Evolutionary conservation across 2,797 vertebrate species (phyloP).

Genomic region (Sebastes diploproa): DNA sequence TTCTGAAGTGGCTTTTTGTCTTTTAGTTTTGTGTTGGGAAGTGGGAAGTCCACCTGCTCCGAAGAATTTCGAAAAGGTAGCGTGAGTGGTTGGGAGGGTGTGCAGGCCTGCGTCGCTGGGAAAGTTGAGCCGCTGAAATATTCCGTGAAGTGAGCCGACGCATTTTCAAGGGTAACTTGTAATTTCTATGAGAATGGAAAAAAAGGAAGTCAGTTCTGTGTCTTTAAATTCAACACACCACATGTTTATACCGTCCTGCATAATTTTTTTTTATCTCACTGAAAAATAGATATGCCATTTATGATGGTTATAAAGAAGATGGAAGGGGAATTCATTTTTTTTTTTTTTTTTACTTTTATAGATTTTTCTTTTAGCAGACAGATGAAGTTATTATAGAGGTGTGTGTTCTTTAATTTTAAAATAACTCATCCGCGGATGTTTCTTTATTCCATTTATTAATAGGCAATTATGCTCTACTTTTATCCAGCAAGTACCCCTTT

Average conservation of each 20-base stretch:
- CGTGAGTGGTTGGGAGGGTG: neutral
- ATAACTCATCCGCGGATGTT: neutral
- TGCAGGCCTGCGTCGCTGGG: neutral
- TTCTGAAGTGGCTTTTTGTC: constrained; percentile 80
- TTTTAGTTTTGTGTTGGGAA: constrained; percentile 72
- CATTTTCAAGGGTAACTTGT: constrained; percentile 35
- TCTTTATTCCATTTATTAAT: constrained; percentile 7
- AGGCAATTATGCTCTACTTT: neutral
- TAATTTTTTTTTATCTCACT: neutral
- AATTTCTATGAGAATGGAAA: neutral
- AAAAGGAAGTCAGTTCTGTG: neutral
- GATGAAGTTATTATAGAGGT: neutral
- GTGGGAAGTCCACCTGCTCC: constrained; percentile 78
- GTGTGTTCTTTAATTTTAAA: constrained; percentile 1
- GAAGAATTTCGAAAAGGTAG: constrained; percentile 59
- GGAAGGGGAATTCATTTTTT: neutral
- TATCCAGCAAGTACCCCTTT: neutral
- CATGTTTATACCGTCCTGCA: neutral
- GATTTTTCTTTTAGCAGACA: neutral
- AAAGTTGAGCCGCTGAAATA: constrained; percentile 37
- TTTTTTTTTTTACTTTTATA: neutral
- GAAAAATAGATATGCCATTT: neutral
- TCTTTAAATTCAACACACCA: neutral
- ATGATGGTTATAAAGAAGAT: neutral
- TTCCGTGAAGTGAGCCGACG: neutral